These are phyloP conservation scores for Sthenelais limicola DNA, from an alignment of 2,888 invertebrate genomes.

Conservation along the genomic window DNA sequence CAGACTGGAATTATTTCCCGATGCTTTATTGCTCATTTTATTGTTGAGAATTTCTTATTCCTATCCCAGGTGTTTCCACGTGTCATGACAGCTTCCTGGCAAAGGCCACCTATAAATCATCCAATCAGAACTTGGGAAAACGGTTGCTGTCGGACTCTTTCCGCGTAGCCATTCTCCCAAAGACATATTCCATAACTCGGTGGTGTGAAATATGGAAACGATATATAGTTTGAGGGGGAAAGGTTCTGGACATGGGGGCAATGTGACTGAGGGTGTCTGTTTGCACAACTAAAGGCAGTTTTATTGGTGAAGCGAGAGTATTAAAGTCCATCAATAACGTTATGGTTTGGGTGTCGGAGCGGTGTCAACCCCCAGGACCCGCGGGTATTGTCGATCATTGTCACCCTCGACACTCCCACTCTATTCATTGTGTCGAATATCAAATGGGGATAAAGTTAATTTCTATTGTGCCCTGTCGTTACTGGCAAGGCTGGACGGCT, in stretches of 20 bases:
- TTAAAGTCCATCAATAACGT: not conserved
- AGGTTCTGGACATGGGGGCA: not conserved
- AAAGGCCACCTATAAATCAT: no score
- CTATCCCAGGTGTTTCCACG: no score
- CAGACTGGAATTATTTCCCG: no score
- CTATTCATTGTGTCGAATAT: constrained; percentile 28
- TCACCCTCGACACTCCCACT: constrained; percentile 13
- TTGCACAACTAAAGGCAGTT: not conserved
- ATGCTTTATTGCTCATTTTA: no score
- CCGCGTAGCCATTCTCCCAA: no score
- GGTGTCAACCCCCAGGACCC: not conserved
- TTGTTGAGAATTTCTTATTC: no score
- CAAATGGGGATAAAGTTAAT: constrained; percentile 36
- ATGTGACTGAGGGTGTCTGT: not conserved
- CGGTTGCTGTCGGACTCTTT: no score
- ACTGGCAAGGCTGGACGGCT: constrained; percentile 4
- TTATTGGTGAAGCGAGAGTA: not conserved
- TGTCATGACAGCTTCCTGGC: no score
- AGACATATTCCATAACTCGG: no score
- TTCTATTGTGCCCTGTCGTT: constrained; percentile 14
- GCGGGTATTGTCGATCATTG: constrained; percentile 33
- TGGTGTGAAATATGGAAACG: no score
- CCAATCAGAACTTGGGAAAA: no score
- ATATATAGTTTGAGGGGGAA: no score
- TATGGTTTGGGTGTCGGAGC: not conserved